Conservation (phyloP, 92 coral and sea anemone genomes). For the Porites lobata region DNA sequence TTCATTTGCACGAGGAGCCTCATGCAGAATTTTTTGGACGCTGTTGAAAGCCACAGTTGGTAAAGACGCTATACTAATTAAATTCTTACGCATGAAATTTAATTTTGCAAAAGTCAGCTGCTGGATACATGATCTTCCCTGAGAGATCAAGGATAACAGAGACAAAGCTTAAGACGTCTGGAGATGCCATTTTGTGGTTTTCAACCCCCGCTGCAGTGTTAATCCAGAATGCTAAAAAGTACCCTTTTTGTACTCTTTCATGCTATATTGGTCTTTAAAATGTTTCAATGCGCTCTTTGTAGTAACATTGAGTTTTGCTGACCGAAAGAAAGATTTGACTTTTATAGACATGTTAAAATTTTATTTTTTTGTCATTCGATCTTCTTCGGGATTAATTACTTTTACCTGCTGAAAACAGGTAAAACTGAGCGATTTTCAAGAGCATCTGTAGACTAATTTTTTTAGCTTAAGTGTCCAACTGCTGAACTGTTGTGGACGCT, state of each 20-base stretch:
- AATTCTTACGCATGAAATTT: background rate
- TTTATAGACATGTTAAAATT: background rate
- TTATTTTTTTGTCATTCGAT: background rate
- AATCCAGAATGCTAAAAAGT: no score
- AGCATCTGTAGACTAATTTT: no score
- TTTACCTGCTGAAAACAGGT: no score
- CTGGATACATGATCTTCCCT: background rate
- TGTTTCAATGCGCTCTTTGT: background rate
- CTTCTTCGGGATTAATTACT: no score
- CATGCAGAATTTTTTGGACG: slow-evolving; percentile 3
- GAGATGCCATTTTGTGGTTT: background rate
- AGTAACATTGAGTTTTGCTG: background rate
- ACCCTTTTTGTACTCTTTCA: no score
- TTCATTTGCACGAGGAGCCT: slow-evolving; percentile 3
- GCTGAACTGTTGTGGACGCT: no score
- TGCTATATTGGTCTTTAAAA: background rate
- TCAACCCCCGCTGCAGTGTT: background rate
- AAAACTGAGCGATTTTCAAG: no score
- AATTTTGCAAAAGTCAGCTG: background rate
- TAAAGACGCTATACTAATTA: slow-evolving; percentile 3
- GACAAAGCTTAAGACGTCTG: background rate
- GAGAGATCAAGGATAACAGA: background rate
- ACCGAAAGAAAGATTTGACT: background rate
- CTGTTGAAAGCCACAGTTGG: slow-evolving; percentile 20
- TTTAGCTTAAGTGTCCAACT: no score